Conservation (phyloP, 30 jellyfish, hydroid and myxozoan species). For the Aurelia aurita region DNA sequence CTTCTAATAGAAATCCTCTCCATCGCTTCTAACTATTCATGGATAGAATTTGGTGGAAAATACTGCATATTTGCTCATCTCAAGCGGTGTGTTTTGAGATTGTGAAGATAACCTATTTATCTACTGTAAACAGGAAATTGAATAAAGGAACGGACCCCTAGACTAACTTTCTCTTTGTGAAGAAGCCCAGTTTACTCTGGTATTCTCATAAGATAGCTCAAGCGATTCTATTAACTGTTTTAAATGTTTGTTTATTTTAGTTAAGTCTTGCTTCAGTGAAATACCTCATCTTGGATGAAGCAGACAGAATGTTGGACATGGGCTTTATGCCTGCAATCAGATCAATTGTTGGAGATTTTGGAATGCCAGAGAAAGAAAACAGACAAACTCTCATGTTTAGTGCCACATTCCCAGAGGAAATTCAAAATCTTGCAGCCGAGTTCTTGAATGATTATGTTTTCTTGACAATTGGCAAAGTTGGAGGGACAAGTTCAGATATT, state of each 20-base stretch:
- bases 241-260: conserved; percentile 11
- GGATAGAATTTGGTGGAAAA: no score
- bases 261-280: conserved; percentile 64
- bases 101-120: no score
- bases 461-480: conserved; percentile 98
- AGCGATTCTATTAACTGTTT: no score
- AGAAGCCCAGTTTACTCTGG: no score
- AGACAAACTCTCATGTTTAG: conserved; percentile 96
- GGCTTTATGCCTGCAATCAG: conserved; percentile 92
- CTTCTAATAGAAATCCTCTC: no score
- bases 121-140: no score
- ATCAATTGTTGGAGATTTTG: conserved; percentile 64
- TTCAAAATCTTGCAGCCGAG: conserved; percentile 95
- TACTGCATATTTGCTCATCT: no score
- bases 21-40: no score
- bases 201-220: no score
- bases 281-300: conserved; percentile 94
- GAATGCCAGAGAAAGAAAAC: conserved; percentile 87
- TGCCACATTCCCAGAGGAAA: conserved; percentile 98
- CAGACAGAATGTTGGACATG: conserved; percentile 98
- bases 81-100: no score
- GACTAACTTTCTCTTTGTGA: neutral
- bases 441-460: conserved; percentile 83
- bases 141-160: no score
- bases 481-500: conserved; percentile 95